A percentile compares a stretch with the other conserved stretches of the same genome.
Conservation (phyloP, 2,797 vertebrate species). For the Pteronotus mesoamericanus region DNA sequence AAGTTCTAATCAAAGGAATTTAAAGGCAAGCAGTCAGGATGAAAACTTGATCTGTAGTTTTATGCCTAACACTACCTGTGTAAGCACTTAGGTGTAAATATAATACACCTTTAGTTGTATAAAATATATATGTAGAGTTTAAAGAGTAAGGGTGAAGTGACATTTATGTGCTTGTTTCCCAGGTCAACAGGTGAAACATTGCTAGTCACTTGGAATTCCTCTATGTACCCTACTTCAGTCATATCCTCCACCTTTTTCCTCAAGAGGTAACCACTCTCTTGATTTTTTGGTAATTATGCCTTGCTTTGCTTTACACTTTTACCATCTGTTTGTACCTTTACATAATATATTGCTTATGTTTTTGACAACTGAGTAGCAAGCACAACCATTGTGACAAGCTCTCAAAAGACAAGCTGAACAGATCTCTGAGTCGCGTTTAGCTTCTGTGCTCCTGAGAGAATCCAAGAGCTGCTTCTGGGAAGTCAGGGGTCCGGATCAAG, state of each 20-base stretch:
- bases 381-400: not conserved
- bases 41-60: conserved; percentile 9
- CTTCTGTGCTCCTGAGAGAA: not conserved
- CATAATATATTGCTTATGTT: not conserved
- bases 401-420: not conserved
- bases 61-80: not conserved
- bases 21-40: not conserved
- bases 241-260: not conserved
- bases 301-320: not conserved
- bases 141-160: not conserved
- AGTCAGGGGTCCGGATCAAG: not conserved
- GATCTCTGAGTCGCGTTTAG: not conserved
- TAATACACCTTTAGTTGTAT: not conserved
- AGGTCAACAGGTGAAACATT: not conserved
- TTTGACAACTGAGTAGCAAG: not conserved
- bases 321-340: not conserved
- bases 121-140: not conserved
- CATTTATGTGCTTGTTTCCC: not conserved
- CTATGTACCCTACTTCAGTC: not conserved
- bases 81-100: not conserved
- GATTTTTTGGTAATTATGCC: not conserved
- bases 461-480: not conserved
- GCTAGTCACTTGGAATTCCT: not conserved
- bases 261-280: not conserved
- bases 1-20: not conserved